Base-by-base conservation (phyloP, 2,113 vertebrate species). In the Bos taurus region DNA sequence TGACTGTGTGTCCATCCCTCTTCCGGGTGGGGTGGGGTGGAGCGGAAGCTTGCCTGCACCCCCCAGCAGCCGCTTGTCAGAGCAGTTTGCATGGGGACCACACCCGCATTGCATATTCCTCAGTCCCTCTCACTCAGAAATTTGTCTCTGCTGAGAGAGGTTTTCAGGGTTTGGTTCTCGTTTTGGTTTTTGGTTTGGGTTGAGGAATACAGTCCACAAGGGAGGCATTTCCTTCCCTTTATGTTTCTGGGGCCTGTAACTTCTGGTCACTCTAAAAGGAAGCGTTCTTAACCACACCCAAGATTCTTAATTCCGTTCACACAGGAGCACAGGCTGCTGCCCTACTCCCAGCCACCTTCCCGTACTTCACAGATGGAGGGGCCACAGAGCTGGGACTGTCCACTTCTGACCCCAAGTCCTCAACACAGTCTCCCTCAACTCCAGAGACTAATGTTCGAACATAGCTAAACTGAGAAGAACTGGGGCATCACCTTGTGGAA, bases 151-250 rank as follows among this genome's bases (percentile, higher is more conserved):
- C 62, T 30, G 26, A 82, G 54, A 64, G n/a, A 90, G 16, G 52
- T 10, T 84, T 94, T 83, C 19, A 87, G 81, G 10, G 33, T 95
- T 85, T 90, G 60, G 87, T 86, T 94, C 88, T 86, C 50, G 87
- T 86, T 94, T 87, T 50, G 59, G 46, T 54, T 93, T 96, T 57
- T 88, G n/a, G n/a, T 87, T 94, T 96, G 56, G 77, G 59, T 48
- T 77, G 36, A 92, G 67, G 21, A 88, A 77, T 85, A 30, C 15
- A 89, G 12, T 40, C 6, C 11, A 28, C 33, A 89, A 23, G 74
- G 33, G 48, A 52, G n/a, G 33, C 23, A 19, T 15, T 62, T 77
- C 19, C 83, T 95, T 59, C 40, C 50, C 28, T 54, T 82, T 90
- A 54, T 5, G 2, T 64, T 84, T 89, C 81, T 40, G 67, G 67